These are phyloP conservation scores for Callyntrura guangdongensis DNA, from an alignment of 2,888 invertebrate species.

Conservation along the genomic window DNA sequence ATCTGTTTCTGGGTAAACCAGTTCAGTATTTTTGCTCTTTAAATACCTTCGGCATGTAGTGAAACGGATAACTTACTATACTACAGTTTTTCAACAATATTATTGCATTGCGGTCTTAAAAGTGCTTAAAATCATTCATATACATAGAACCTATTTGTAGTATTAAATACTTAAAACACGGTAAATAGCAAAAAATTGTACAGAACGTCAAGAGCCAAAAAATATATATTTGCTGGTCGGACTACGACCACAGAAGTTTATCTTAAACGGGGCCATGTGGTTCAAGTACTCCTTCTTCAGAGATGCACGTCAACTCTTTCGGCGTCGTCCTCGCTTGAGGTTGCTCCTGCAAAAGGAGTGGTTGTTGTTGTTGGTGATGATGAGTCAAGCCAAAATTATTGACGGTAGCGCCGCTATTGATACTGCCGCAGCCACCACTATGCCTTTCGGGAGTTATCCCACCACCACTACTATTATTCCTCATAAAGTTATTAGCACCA, in stretches of 20 bases:
- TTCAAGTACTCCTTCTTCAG: constrained; percentile 93
- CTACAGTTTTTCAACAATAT: constrained; percentile 2
- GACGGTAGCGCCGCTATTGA: constrained; percentile 38
- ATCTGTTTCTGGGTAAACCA: background rate
- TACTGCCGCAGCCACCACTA: constrained; percentile 64
- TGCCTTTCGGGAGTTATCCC: constrained; percentile 41
- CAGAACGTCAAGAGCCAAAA: background rate
- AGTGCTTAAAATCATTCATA: background rate
- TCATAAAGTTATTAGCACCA: constrained; percentile 21
- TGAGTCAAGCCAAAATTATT: constrained; percentile 49
- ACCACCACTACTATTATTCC: constrained; percentile 41
- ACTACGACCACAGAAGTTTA: background rate
- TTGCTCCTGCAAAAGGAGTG: constrained; percentile 64
- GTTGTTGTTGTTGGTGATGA: constrained; percentile 71
- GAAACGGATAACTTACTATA: background rate
- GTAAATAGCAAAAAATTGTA: background rate
- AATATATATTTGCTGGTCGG: background rate
- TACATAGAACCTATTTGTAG: background rate
- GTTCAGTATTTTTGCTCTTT: constrained; percentile 4
- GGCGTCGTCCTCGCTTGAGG: constrained; percentile 65
- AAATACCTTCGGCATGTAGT: constrained; percentile 10
- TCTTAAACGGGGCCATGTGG: constrained; percentile 70
- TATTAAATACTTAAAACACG: too few species aligned
- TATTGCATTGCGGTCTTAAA: background rate
- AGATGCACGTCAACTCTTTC: constrained; percentile 92